Conservation (phyloP, 2,113 vertebrate genomes). For the Eurystomus gularis region DNA sequence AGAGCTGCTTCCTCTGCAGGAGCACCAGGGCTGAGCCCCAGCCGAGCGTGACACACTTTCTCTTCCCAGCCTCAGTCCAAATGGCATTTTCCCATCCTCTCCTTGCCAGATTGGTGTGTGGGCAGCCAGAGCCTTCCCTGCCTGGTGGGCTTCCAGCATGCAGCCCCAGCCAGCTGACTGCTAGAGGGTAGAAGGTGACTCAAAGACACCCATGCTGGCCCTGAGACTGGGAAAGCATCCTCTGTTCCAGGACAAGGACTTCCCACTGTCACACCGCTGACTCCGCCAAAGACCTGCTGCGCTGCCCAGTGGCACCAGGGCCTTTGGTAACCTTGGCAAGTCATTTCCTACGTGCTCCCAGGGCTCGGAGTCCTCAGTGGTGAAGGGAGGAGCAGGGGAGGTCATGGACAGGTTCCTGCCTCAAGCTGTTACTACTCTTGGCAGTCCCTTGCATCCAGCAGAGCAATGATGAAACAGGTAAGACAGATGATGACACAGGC, state of each 20-base stretch:
- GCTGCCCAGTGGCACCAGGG: not conserved
- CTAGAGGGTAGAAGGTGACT: not conserved
- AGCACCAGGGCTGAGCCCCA: not conserved
- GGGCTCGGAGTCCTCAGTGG: not conserved
- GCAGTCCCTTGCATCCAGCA: not conserved
- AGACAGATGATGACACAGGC: not conserved
- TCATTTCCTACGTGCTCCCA: fast-evolving
- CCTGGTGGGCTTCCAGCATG: not conserved
- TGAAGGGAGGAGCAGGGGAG: not conserved
- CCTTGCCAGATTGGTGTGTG: not conserved
- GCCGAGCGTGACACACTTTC: not conserved
- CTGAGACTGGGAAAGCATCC: not conserved
- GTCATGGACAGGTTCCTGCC: not conserved
- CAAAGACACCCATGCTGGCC: not conserved
- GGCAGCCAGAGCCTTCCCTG: not conserved
- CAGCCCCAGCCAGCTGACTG: not conserved
- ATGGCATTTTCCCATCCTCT: not conserved
- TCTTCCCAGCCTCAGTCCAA: not conserved
- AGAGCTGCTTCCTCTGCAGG: not conserved
- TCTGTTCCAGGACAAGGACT: not conserved
- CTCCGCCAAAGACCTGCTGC: not conserved
- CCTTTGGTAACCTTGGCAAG: fast-evolving
- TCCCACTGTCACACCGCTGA: not conserved
- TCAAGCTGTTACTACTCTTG: not conserved
- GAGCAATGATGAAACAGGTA: not conserved